Evolutionary conservation across 2,888 invertebrate species (phyloP), one percentile per base, ranked within the genome.

Genomic region (Orthonychiurus folsomi): DNA sequence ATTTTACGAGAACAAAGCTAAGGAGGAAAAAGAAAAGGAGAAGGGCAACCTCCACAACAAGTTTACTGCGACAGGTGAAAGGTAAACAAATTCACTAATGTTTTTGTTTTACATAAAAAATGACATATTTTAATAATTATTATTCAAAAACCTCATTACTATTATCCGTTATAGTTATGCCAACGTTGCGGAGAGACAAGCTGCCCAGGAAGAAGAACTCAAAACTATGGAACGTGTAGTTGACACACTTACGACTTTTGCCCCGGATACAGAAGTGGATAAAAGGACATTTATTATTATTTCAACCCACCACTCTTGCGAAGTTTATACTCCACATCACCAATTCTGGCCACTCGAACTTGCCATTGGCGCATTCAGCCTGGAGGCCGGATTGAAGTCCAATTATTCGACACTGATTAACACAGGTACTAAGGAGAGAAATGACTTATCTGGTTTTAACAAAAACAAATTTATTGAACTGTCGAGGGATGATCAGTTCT

Each of bases 281-380:
- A 48, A 48, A 25, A 56, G 67, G 21, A 58, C 56, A 21, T 68
- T 64, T 54, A 62, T 72, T 12, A 56, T 67, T 1, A 64, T 70
- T 37, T 66, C 69, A 48, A 63, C 67, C 0, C 56, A 62, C 2
- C 63, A 68, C 50, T 67, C 64, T 37, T 69, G 68, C 21, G 66
- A 65, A 50, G 63, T 63, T 23, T 21, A 59, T 24, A 28, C 61
- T 26, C 59, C 66, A 28, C 62, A 61, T 60, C 58, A 66, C 23
- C 69, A 66, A n/a, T n/a, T n/a, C 53, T 68, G 66, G 66, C 73
- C 73, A 18, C n/a, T 66, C 15, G 73, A 73, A 59, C 20, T 73
- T 2, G 62, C 67, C 1, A 54, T 72, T 52, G 68, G 58, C 9
- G 66, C 68, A 3, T 73, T 72, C 60, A 69, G 59, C 26, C 52